Conservation (phyloP, 2,113 vertebrate species). For the Equus przewalskii region DNA sequence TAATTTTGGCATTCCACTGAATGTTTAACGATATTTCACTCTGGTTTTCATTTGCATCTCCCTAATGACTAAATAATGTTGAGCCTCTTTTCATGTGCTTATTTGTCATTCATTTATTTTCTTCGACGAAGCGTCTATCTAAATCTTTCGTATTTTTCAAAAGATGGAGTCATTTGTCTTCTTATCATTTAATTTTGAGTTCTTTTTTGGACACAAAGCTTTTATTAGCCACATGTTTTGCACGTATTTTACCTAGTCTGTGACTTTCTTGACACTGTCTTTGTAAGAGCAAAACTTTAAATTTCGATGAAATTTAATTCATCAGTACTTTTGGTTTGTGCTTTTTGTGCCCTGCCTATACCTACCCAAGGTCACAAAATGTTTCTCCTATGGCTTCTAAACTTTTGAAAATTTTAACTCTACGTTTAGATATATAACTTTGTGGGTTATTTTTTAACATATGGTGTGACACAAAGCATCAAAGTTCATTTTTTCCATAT, state of each 20-base stretch:
- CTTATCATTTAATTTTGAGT: not conserved
- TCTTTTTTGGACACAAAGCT: not conserved
- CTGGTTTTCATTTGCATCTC: not conserved
- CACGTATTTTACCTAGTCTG: not conserved
- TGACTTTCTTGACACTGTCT: not conserved
- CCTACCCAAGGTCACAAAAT: not conserved
- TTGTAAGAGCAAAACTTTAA: not conserved
- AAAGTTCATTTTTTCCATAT: not conserved
- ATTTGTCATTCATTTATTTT: not conserved
- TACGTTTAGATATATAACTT: not conserved
- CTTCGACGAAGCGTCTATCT: not conserved
- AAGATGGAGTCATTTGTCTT: not conserved
- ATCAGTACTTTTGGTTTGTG: not conserved
- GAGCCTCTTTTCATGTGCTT: not conserved
- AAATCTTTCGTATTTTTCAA: not conserved
- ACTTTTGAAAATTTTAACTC: not conserved
- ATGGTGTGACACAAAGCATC: not conserved
- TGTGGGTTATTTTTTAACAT: not conserved
- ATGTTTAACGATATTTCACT: not conserved
- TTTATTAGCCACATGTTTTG: not conserved
- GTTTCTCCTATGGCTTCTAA: not conserved
- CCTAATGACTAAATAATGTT: not conserved
- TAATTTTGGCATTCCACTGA: not conserved
- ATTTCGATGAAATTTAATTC: slow-evolving; percentile 8
- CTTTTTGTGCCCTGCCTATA: not conserved